Base-by-base conservation (phyloP, 2,113 vertebrate species). In the Piprites chloris region DNA sequence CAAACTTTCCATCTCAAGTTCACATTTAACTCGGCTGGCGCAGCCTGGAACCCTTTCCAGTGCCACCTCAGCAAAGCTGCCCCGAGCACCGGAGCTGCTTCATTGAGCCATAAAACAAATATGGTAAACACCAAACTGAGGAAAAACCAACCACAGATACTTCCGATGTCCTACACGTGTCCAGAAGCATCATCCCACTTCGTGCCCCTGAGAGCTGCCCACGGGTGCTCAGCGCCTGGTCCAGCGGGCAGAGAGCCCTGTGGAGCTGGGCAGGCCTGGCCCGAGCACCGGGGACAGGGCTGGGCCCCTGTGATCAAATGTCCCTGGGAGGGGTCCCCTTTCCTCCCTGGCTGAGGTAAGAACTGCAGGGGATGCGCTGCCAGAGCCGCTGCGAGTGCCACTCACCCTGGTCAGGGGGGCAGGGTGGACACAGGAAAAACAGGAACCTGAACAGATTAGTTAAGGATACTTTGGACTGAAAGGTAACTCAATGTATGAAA, bases 1-100 rank as follows among this genome's bases (percentile, higher is more conserved):
- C 91, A 93, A 75, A 87, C 82, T 83, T 95, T 83, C 90, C 91
- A 76, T 87, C 93, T 83, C 73, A 44, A 85, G 74, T 87, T 94
- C 93, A 50, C 66, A 55, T 75, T 56, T 69, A 24, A 44, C 91
- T 58, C 0, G 16, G 87, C 76, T 59, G 89, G 81, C 0, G 18
- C 65, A 58, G 95, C 82, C 94, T 56, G 50, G 75, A 41, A 56
- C 50, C 85, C 71, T 61, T 95, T 67, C 53, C 20, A 55, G 12
- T 49, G 85, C 87, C 88, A 76, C 92, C 87, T 95, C 87, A 79
- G 89, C 85, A 56, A 69, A 72, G 65, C 81, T 62, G 88, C 91
- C 65, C n/a, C 5, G 12, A 5, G 59, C 2, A 18, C 10, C 2
- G 41, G 76, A 87, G 76, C 61, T 12, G 41, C 66, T 89, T 83